Evolutionary conservation across 53 echinoderm and acorn worm species (phyloP), one percentile per base, ranked within the genome.

Genomic region (Apostichopus leukothele): DNA sequence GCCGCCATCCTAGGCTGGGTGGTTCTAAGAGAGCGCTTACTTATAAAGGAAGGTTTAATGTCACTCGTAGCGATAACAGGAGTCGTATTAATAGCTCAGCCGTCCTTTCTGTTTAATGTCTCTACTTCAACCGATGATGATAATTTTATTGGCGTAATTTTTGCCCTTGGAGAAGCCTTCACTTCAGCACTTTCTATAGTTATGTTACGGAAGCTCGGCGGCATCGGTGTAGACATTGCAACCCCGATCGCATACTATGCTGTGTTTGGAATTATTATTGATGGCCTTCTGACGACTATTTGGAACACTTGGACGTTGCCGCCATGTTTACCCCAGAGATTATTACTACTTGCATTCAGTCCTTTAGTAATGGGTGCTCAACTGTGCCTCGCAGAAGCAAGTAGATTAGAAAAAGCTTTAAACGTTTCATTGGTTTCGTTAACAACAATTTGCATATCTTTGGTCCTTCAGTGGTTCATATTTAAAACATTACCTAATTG

Each of bases 401-500:
- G 81, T 55, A 54, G 59, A 54, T 21, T 81, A 23, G 81, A 81
- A 52, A 81, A 81, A 55, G 81, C 57, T 52, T 23, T 81, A 0
- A 55, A 81, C 53, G 81, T 81, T 1, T 81, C 81, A 52, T 51
- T 81, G 60, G 59, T 81, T 6, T 54, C 23, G 7, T 18, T 81
- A 51, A 54, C 55, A 12, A 81, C 81, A 55, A 81, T 81, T 13
- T 81, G 81, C 25, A 54, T 81, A 55, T 81, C 81, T n/a, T 55
- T 81, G 9, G 60, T 81, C 1, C 59, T 81, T 20, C 81, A 81
- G 51, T 59, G 39, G 54, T 81, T 81, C 11, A 19, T 81, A 12
- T 81, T 81, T 81, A 81, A 81, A 59, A 59, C 54, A 6, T 16
- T 54, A 19, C 81, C 81, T 1, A 81, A 81, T 81, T 81, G 81